Base-by-base conservation (phyloP, 2,113 vertebrate genomes). In the Dicaeum eximium region DNA sequence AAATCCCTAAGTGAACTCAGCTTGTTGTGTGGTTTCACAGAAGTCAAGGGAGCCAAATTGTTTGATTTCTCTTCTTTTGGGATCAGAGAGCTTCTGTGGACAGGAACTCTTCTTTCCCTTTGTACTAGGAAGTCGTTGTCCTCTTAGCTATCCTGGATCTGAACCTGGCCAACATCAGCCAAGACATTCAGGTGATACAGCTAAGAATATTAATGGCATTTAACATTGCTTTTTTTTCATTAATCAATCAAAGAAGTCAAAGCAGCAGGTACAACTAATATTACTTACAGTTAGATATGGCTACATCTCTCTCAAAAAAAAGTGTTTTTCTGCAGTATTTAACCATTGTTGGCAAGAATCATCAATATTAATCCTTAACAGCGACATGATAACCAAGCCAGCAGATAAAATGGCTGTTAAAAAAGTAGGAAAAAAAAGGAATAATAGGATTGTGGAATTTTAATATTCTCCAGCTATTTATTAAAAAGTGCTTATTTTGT, bases 381-480 rank as follows among this genome's bases (percentile, higher is more conserved):
- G 96, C 96, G 96, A 97, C 94, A 95, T 96, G 97, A 97, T 97
- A 96, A 97, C 95, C 92, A 97, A 97, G 94, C 91, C 83, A 90
- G 97, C 92, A 98, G 98, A 98, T 98, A 97, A 98, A 97, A 98
- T 97, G 97, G 94, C 97, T 97, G 97, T 98, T 98, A 97, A 98
- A 98, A 97, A 97, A 74, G 81, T 97, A 97, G 90, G 96, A 57
- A 86, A 7, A 97, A 97, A 97, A 93, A 96, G 86, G 93, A 97
- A 97, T 97, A 98, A 98, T 97, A 97, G 94, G 96, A 97, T 95
- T 85, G 84, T 94, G 93, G 96, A 92, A 87, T 97, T 95, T 96
- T 96, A 96, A 97, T 97, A 97, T 94, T 92, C 88, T 96, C 93
- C 88, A 95, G 95, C 95, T 97, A 97, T 97, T 98, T 97, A 97